These are phyloP conservation scores for Diuraphis noxia DNA, from an alignment of 1,140 invertebrate species.

Conservation along the genomic window DNA sequence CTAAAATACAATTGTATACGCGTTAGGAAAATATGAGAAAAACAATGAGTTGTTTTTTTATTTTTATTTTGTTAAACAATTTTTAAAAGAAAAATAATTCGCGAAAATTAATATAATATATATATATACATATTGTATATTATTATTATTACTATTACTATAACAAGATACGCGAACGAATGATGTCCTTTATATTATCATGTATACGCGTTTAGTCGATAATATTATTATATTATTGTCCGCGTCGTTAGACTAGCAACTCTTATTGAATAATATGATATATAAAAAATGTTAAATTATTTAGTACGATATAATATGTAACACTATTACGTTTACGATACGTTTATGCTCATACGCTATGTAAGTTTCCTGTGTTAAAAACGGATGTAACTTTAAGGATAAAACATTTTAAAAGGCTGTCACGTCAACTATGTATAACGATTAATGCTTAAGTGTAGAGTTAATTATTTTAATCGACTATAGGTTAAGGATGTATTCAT, in stretches of 20 bases:
- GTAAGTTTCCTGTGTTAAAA: slow-evolving; percentile 21
- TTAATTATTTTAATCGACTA: slow-evolving; percentile 47
- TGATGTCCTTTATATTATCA: background rate
- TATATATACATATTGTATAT: background rate
- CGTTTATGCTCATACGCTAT: slow-evolving; percentile 34
- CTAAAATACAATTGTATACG: slow-evolving; percentile 33
- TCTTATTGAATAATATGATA: slow-evolving; percentile 10
- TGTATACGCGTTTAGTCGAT: background rate
- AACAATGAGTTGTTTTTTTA: background rate
- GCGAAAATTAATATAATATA: background rate
- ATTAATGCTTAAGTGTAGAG: slow-evolving; percentile 53
- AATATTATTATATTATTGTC: background rate
- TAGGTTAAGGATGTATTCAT: background rate
- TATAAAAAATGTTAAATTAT: slow-evolving; percentile 25
- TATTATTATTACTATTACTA: background rate
- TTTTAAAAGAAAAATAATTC: background rate
- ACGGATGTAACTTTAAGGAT: background rate
- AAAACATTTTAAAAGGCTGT: slow-evolving; percentile 48
- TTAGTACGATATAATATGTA: background rate
- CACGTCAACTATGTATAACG: slow-evolving; percentile 52
- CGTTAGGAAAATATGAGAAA: background rate
- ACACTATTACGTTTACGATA: background rate
- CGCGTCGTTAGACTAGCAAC: slow-evolving; percentile 4
- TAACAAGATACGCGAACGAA: background rate
- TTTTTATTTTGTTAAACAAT: slow-evolving; percentile 30